Evolutionary conservation across 1,140 invertebrate genomes (phyloP).

Genomic region (Solenopsis fugax): DNA sequence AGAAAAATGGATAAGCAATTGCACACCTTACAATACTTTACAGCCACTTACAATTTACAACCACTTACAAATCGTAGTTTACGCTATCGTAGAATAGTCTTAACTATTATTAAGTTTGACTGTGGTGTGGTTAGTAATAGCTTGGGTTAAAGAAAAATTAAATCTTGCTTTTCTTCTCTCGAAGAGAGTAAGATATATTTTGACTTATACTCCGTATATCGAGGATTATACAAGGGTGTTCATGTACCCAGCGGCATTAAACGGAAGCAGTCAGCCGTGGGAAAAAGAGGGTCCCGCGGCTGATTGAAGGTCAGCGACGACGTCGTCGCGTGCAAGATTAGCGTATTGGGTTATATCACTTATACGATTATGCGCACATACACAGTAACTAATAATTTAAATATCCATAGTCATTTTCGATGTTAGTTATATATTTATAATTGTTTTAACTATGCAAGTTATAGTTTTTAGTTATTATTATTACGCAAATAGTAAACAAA

Average conservation of each 20-base stretch:
- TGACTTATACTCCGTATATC: constrained; percentile 14
- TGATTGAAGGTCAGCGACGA: constrained; percentile 54
- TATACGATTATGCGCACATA: neutral
- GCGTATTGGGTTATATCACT: constrained; percentile 50
- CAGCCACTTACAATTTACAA: too few species aligned
- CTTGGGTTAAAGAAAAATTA: neutral
- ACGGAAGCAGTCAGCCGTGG: constrained; percentile 54
- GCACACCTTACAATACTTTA: too few species aligned
- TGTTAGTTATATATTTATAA: too few species aligned
- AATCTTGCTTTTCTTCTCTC: neutral
- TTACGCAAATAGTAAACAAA: too few species aligned
- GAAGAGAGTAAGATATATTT: neutral
- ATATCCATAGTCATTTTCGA: neutral
- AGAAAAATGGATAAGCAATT: too few species aligned
- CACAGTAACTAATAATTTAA: neutral
- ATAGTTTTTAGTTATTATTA: too few species aligned
- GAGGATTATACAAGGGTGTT: neutral
- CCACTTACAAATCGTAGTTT: too few species aligned
- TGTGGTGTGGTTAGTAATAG: neutral
- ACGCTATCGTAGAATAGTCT: too few species aligned
- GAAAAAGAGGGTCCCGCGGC: constrained; percentile 56
- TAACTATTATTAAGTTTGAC: neutral
- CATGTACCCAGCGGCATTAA: constrained; percentile 26
- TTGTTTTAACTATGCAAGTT: too few species aligned
- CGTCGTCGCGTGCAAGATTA: constrained; percentile 56